Evolutionary conservation across 2,888 invertebrate species (phyloP), one percentile per base, ranked within the genome.

Genomic region (Cataglyphis rosenhaueri): DNA sequence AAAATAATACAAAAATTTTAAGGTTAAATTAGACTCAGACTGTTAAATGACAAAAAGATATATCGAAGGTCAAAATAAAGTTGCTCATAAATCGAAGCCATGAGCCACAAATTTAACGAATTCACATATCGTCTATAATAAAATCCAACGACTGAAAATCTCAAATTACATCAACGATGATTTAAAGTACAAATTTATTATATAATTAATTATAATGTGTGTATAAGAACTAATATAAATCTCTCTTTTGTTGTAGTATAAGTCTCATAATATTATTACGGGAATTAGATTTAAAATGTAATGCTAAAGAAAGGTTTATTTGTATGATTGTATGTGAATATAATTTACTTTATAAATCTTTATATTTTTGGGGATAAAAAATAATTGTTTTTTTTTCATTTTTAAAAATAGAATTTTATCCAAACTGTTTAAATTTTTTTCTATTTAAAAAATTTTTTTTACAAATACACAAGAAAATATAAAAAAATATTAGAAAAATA

Each of bases 1-100:
- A 92, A 95, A 61, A 90, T 95, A 61, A 90, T 96, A 89, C 90
- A 94, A 62, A 92, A 93, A 64, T 94, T 76, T 52, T n/a, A n/a
- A n/a, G 74, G 1, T 18, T 75, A 29, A 44, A 25, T 15, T 15
- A 44, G 32, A n/a, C 1, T 15, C 6, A 1, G 9, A 61, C 4
- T 8, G n/a, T 52, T 52, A n/a, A 52, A 5, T 6, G 48, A 52
- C 1, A n/a, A 6, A 2, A 12, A 48, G 48, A 52, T 52, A 52
- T 52, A n/a, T 52, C n/a, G 8, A 52, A 52, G 8, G n/a, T 48
- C n/a, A 52, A 8, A 52, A 52, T 8, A 52, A 52, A 5, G 5
- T 44, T 5, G 44, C 8, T 52, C 0, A 8, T 52, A n/a, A 48
- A 48, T 18, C 1, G 18, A 18, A 8, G n/a, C 0, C 18, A 1